Base-by-base conservation (phyloP, 2,113 vertebrate species). In the Rynchops niger region DNA sequence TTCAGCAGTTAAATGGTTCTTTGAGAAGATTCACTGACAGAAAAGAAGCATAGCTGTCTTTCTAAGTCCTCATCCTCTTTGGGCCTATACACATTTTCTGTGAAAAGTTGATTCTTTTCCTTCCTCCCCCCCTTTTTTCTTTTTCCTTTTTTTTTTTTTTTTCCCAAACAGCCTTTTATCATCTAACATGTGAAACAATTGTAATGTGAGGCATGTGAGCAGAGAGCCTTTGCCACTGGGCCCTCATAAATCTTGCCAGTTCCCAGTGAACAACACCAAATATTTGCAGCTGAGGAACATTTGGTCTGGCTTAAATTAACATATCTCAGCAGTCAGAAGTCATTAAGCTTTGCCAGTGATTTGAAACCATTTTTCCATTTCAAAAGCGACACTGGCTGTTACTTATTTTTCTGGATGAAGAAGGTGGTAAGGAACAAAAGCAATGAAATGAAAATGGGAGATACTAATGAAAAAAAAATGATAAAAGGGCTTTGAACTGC, bases 201-300 rank as follows among this genome's bases (percentile, higher is more conserved):
- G 97, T 97, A 98, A 98, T 97, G 97, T 98, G 95, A 98, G 96
- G 95, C 98, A 97, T 98, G 97, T 98, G 96, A 98, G 96, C 97
- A 96, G 82, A 97, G 90, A 98, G 98, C 97, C 97, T 98, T 98
- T 98, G 98, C 98, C 98, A 98, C 96, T 97, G 98, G 98, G 98
- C 97, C 86, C 97, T 98, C 98, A 98, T 98, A 98, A 98, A 98
- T 98, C 98, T 98, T 98, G 96, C 98, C 98, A 97, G 97, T 98
- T 98, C 98, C 98, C 97, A 98, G 97, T 96, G 98, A 98, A 98
- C 97, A 98, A 93, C 97, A 98, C 98, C 98, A 98, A 98, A 98
- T 98, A 98, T 98, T 98, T 98, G 98, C 98, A 98, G 98, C 98
- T 98, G 98, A 98, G 97, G 97, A 98, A 98, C 98, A 98, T 98